phyloP scores from a whole-genome alignment of 2,797 vertebrate species.

The Dendrocincla fuliginosa region DNA sequence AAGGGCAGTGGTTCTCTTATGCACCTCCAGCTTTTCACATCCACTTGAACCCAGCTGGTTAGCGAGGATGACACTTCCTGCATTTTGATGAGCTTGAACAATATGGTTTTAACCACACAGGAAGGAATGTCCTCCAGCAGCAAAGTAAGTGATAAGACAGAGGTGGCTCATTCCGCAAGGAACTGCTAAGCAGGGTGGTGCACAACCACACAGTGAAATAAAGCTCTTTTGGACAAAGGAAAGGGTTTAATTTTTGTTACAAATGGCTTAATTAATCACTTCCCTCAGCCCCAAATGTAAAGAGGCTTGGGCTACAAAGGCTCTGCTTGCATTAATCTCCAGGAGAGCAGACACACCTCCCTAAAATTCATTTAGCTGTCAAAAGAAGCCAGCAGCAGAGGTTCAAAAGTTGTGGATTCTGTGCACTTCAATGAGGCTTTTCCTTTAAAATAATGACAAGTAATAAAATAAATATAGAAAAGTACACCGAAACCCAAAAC shows the following conservation, averaged over 20 bases:
- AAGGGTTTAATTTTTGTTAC: constrained; percentile 2
- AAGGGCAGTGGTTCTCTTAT: not conserved
- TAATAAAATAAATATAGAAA: not conserved
- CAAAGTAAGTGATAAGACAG: not conserved
- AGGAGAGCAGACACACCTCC: not conserved
- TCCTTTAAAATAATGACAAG: not conserved
- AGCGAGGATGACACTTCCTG: not conserved
- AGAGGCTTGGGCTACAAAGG: constrained; percentile 33
- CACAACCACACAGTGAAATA: not conserved
- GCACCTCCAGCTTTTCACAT: not conserved
- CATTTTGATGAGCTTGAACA: not conserved
- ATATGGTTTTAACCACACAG: not conserved
- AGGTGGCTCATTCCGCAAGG: not conserved
- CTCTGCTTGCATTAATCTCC: constrained; percentile 34
- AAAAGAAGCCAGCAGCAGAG: constrained; percentile 7
- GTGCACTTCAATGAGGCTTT: not conserved
- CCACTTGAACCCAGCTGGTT: not conserved
- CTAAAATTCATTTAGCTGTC: constrained; percentile 18
- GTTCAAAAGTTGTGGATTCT: not conserved
- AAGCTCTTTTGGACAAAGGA: constrained; percentile 10
- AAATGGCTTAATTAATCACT: constrained; percentile 46
- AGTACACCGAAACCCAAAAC: not conserved
- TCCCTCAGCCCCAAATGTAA: not conserved
- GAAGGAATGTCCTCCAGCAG: not conserved
- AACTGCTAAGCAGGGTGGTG: not conserved